A percentile compares a stretch with the other conserved stretches of the same genome.
These are phyloP conservation scores for Parascotia fuliginaria DNA, from an alignment of 2,888 invertebrate species.

Conservation along the genomic window DNA sequence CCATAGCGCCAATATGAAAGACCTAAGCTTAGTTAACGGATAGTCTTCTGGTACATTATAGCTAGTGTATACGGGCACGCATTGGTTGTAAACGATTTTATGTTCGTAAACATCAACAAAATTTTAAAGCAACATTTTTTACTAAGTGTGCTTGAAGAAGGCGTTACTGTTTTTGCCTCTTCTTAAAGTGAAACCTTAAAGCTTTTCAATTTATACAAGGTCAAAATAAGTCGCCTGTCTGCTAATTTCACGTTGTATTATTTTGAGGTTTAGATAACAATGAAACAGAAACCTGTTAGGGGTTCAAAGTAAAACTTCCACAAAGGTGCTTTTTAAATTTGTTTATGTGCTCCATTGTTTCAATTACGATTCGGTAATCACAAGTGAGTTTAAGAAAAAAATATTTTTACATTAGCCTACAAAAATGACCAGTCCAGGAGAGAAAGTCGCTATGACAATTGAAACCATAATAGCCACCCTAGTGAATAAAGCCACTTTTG, in stretches of 20 bases:
- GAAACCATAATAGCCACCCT: too few species aligned
- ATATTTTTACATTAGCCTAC: too few species aligned
- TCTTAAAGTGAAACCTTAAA: background rate
- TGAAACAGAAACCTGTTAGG: background rate
- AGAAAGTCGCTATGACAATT: too few species aligned
- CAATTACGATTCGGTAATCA: background rate
- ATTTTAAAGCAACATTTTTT: too few species aligned
- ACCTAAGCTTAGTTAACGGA: background rate
- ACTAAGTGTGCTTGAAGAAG: too few species aligned
- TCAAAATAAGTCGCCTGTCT: background rate
- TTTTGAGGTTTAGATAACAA: conserved; percentile 1
- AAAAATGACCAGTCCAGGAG: too few species aligned
- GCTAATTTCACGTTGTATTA: conserved; percentile 1
- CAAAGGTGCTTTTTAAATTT: background rate
- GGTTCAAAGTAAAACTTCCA: background rate
- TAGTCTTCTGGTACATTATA: too few species aligned
- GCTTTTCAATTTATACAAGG: background rate
- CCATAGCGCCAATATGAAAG: background rate
- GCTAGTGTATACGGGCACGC: too few species aligned
- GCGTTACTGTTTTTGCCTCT: background rate
- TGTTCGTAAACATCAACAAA: too few species aligned
- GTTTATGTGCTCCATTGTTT: background rate
- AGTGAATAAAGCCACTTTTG: too few species aligned
- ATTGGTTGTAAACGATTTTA: too few species aligned
- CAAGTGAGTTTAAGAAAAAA: too few species aligned